Base-by-base conservation (phyloP, 2,888 invertebrate species). In the Plutella xylostella region DNA sequence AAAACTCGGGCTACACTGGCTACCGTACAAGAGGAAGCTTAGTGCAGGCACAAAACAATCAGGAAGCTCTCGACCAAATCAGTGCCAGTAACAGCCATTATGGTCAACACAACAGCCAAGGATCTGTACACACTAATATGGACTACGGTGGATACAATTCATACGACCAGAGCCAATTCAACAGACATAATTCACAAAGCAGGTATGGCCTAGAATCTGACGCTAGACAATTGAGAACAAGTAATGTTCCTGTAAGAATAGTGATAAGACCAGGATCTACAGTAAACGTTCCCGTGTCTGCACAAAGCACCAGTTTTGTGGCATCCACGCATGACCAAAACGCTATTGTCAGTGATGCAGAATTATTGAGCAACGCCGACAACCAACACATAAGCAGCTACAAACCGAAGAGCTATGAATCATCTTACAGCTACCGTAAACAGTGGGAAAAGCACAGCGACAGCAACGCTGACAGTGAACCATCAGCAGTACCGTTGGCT, bases 371-470 rank as follows among this genome's bases (percentile, higher is more conserved):
- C 44, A 60, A 53, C 19, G n/a, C 33, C 6, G 33, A 25, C 25
- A 54, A 48, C 42, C 55, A 54, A 20, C 58, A 63, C 43, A 57
- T 53, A 49, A 47, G 67, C 75, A 22, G 48, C 45, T 17, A 56
- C 43, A 34, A 52, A 58, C 20, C 58, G 12, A 82, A 73, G 54
- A 67, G 68, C 50, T 82, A 80, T 45, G 75, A 83, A 55, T 69
- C 80, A 9, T 69, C 77, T 15, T 82, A 79, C 49, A 74, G 63
- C 44, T 83, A 83, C 48, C 66, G 57, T 31, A 84, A 83, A 52
- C 60, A 76, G 64, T 83, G 82, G 83, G 82, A 84, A 57, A 79
- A 75, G 52, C 79, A 77, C 48, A n/a, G n/a, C n/a, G n/a, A n/a
- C n/a, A n/a, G n/a, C n/a, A n/a, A n/a, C n/a, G n/a, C n/a, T n/a